Evolutionary conservation across 2,113 vertebrate species (phyloP), one percentile per base, ranked within the genome.

Genomic region (Catharus minimus): DNA sequence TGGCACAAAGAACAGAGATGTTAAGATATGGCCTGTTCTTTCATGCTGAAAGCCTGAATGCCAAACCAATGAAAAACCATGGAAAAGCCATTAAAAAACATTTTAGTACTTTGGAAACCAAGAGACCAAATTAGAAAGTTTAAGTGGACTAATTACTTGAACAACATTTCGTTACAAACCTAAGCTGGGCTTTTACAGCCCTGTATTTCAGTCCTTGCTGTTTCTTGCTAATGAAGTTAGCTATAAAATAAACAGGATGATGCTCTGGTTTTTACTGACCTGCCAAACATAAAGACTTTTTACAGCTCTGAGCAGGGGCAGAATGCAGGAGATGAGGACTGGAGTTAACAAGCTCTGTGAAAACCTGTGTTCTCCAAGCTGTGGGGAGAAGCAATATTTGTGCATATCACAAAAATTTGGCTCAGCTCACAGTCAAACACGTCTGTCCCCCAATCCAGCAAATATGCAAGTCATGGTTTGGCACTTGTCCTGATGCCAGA

Each of bases 101-200:
- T 92, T 95, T 94, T 68, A 94, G 62, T 53, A 74, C 90, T 95
- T 91, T 62, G 58, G 92, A 94, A 94, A 91, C 20, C n/a, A 82
- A 83, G 92, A 88, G 74, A 88, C 53, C 11, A 5, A 90, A 96
- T 92, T 95, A 92, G 92, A 96, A 93, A 77, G 76, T 96, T 94
- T 96, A 93, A 96, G 95, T 92, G 92, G 94, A 95, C 95, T 96
- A 96, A 97, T 97, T 96, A 96, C 93, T 96, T 76, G 86, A 92
- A 92, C 90, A 84, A 84, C 87, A 90, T 93, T 94, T 79, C 9
- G 52, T 91, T 94, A 91, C 90, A 82, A 94, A 86, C 90, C 67
- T 92, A 92, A 85, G 64, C 73, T 67, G 50, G 57, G 27, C 75
- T 96, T 97, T 97, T 96, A 97, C 95, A 88, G 79, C 90, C 60